These are phyloP conservation scores for Lutjanus argentimaculatus DNA, from an alignment of 2,797 vertebrate species.

Conservation along the genomic window DNA sequence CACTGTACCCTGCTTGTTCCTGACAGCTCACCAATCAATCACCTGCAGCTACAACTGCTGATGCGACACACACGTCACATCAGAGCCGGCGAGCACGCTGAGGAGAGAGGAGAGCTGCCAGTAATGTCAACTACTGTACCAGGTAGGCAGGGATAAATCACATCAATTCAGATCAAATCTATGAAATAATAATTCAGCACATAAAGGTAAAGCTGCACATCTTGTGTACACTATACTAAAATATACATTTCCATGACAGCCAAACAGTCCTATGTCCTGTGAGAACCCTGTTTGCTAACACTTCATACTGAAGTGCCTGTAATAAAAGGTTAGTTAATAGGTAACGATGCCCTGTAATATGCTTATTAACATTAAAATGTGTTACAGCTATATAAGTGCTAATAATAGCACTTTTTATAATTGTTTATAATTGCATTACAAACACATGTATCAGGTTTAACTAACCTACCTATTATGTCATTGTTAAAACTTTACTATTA, in stretches of 20 bases:
- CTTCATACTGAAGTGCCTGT: too few species aligned
- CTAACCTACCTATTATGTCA: too few species aligned
- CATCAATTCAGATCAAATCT: not conserved
- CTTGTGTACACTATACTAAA: not conserved
- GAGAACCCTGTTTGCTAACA: too few species aligned
- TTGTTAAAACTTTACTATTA: too few species aligned
- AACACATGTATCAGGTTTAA: too few species aligned
- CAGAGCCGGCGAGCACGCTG: not conserved
- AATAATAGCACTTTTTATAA: too few species aligned
- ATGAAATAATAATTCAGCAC: not conserved
- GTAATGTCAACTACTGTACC: not conserved
- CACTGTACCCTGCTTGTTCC: not conserved
- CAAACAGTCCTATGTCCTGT: too few species aligned
- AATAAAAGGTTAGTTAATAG: too few species aligned
- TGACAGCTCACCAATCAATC: slow-evolving; percentile 29
- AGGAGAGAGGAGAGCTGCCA: not conserved
- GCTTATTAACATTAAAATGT: too few species aligned
- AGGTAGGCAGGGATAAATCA: not conserved
- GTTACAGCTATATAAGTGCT: too few species aligned
- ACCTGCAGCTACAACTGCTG: slow-evolving; percentile 26
- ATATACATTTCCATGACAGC: not conserved
- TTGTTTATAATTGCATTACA: too few species aligned
- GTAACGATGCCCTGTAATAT: too few species aligned
- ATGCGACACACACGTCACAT: not conserved
- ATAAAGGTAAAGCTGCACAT: not conserved